Evolutionary conservation across 2,888 invertebrate species (phyloP).

Genomic region (Idaea biselata): DNA sequence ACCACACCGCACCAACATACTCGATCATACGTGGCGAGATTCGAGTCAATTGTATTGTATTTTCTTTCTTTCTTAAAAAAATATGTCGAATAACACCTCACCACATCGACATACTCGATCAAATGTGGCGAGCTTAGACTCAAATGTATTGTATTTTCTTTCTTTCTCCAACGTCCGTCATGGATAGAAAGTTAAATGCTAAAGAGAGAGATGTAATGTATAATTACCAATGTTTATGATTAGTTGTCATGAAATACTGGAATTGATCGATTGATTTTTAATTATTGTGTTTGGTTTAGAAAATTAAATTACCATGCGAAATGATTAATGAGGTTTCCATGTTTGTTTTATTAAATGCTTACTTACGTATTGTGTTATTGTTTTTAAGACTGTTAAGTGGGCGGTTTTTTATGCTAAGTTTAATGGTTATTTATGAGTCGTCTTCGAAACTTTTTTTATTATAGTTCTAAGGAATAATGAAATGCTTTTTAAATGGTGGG

Average conservation of each 20-base stretch:
- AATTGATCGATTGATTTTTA: constrained; percentile 40
- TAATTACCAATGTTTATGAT: constrained; percentile 45
- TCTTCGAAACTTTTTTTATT: background rate
- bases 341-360: background rate
- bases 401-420: background rate
- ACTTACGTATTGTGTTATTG: background rate
- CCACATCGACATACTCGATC: too few relatives aligned
- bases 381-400: background rate
- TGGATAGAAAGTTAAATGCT: constrained; percentile 51
- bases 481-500: too few relatives aligned
- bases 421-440: background rate
- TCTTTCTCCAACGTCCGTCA: constrained; percentile 11
- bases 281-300: constrained; percentile 34
- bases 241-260: constrained; percentile 39
- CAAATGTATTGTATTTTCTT: background rate
- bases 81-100: too few relatives aligned
- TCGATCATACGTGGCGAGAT: too few relatives aligned
- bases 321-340: constrained; percentile 21
- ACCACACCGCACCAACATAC: too few relatives aligned
- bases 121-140: background rate
- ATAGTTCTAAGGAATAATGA: background rate
- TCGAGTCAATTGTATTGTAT: too few relatives aligned
- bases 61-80: too few relatives aligned
- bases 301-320: constrained; percentile 29
- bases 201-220: constrained; percentile 35